Evolutionary conservation across 2,113 vertebrate genomes (phyloP).

Genomic region (Ammodytes marinus): DNA sequence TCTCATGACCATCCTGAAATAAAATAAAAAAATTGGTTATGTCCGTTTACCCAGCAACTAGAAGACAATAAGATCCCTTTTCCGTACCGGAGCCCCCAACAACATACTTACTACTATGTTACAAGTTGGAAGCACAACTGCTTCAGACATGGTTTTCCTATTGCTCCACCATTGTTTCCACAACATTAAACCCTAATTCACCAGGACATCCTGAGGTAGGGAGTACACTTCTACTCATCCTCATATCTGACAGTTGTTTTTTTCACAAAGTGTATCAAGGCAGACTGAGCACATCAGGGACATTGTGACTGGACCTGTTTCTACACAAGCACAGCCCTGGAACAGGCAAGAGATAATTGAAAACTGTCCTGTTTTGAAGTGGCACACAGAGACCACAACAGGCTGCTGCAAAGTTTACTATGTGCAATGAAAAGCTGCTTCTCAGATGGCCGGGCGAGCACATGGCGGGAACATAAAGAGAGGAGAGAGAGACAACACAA

Average conservation of each 20-base stretch:
- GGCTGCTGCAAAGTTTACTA: slow-evolving; percentile 18
- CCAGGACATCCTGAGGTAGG: slow-evolving; percentile 41
- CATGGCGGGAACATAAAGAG: slow-evolving; percentile 4
- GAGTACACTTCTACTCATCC: slow-evolving; percentile 38
- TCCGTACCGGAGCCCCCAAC: background rate
- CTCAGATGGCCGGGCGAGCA: slow-evolving; percentile 18
- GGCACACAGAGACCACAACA: slow-evolving; percentile 42
- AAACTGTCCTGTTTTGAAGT: slow-evolving; percentile 53
- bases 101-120: slow-evolving; percentile 40
- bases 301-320: slow-evolving; percentile 26
- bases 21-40: slow-evolving; percentile 28
- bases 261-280: slow-evolving; percentile 38
- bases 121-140: slow-evolving; percentile 35
- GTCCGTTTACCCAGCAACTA: slow-evolving; percentile 11
- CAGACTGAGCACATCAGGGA: slow-evolving; percentile 37
- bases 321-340: slow-evolving; percentile 45
- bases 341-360: slow-evolving; percentile 46
- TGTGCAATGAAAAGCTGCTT: slow-evolving; percentile 6
- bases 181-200: slow-evolving; percentile 71
- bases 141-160: slow-evolving; percentile 65
- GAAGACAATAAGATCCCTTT: slow-evolving; percentile 31
- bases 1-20: background rate
- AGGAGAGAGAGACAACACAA: background rate
- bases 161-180: slow-evolving; percentile 69
- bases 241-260: slow-evolving; percentile 38